Evolutionary conservation across 2,888 invertebrate genomes (phyloP), one percentile per base, ranked within the genome.

Genomic region (Balanococcus diminutus): DNA sequence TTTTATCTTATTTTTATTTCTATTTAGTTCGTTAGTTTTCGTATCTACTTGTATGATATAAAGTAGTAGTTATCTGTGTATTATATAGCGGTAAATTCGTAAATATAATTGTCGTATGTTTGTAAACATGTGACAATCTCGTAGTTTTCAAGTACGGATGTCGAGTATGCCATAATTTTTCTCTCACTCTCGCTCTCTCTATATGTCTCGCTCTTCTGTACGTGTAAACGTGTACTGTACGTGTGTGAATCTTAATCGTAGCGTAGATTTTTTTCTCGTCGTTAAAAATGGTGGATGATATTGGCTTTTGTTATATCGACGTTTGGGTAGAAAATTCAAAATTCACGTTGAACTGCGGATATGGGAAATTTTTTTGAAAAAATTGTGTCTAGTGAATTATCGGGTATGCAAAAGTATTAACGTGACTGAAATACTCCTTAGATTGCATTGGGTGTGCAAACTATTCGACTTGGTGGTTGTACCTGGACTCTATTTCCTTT

Each of bases 21-120:
- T 87, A 87, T 85, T 87, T 79, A 86, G 87, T 87, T 87, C 56
- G 87, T 86, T 87, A 87, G 82, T 87, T 87, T 86, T 86, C 86
- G 81, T 81, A 84, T 51, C 83, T 85, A 75, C 75, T 75, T 75
- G 85, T 85, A 85, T 85, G 75, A 85, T 84, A 56, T 31, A 51
- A 85, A 79, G 75, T 79, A 79, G 75, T 85, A 32, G 36, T 79
- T 79, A 39, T 85, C 85, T 85, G 79, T 79, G 85, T 85, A 85
- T 85, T 42, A 79, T 9, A 79, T 85, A 85, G 85, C 22, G 75
- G 85, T 85, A 85, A 56, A 85, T 85, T 85, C 46, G 85, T 75
- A 72, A 14, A 22, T 22, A 72, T 82, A 2, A 82, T 31, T 32
- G 56, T 51, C 82, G 75, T 79, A 79, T 79, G 75, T 79, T 79